These are phyloP conservation scores for Pseudomyrmex dendroicus DNA, from an alignment of 1,140 invertebrate species.

Conservation along the genomic window DNA sequence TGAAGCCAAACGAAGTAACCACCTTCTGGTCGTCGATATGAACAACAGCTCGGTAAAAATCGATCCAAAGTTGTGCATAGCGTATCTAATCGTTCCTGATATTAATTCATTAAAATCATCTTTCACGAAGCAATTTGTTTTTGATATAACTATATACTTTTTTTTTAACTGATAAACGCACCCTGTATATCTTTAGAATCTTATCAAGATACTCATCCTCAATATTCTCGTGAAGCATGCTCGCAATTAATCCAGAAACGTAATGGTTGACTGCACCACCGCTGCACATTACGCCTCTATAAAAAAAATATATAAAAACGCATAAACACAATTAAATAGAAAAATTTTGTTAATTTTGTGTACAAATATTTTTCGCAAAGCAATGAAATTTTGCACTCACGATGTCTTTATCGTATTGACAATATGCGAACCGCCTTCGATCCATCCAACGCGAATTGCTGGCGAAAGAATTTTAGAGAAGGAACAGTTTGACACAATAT, in stretches of 20 bases:
- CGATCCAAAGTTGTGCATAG: slow-evolving; percentile 81
- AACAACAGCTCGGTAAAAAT: slow-evolving; percentile 83
- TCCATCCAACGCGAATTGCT: slow-evolving; percentile 88
- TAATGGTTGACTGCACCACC: slow-evolving; percentile 88
- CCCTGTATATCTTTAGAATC: slow-evolving; percentile 83
- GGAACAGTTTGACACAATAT: slow-evolving; percentile 88
- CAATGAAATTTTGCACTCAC: slow-evolving; percentile 69
- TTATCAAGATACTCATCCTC: slow-evolving; percentile 84
- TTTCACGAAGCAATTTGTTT: no score
- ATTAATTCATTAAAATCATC: neutral
- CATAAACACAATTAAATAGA: neutral
- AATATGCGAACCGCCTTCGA: slow-evolving; percentile 86
- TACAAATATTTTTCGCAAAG: no score
- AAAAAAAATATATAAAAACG: slow-evolving; percentile 55
- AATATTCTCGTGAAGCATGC: slow-evolving; percentile 85
- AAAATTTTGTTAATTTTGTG: neutral
- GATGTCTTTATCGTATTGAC: slow-evolving; percentile 82
- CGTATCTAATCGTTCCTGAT: slow-evolving; percentile 83
- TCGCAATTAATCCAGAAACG: slow-evolving; percentile 86
- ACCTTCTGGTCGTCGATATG: slow-evolving; percentile 83
- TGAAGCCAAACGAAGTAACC: slow-evolving; percentile 88
- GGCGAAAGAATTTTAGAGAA: slow-evolving; percentile 90
- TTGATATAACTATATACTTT: no score
- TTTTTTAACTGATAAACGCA: slow-evolving; percentile 57
- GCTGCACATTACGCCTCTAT: slow-evolving; percentile 85